Conservation (phyloP, 2,797 vertebrate species). For the Thunnus albacares region DNA sequence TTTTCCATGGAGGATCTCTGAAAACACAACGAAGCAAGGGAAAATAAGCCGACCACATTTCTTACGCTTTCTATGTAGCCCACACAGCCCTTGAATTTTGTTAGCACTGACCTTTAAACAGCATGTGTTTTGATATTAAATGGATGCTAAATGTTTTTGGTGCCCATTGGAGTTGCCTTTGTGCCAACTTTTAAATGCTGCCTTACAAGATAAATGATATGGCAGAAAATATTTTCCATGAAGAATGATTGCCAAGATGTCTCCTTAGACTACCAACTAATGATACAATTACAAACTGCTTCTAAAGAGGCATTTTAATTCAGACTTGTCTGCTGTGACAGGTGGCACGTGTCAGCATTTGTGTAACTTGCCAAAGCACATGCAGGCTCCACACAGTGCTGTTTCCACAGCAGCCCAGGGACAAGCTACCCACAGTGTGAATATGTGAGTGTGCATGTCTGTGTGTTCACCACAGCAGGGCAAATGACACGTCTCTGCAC, state of each 20-base stretch:
- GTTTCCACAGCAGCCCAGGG: slow-evolving; percentile 47
- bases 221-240: slow-evolving; percentile 19
- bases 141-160: slow-evolving; percentile 30
- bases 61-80: slow-evolving; percentile 13
- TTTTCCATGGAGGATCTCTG: background rate
- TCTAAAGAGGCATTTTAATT: slow-evolving; percentile 29
- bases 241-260: slow-evolving; percentile 9
- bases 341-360: slow-evolving; percentile 59
- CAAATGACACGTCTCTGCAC: slow-evolving; percentile 61
- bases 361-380: slow-evolving; percentile 49
- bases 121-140: slow-evolving; percentile 15
- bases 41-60: background rate
- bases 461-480: slow-evolving; percentile 35
- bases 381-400: slow-evolving; percentile 29
- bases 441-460: background rate
- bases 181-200: slow-evolving; percentile 24
- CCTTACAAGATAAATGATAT: background rate
- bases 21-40: background rate
- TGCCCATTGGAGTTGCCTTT: background rate
- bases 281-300: slow-evolving; percentile 55
- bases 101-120: slow-evolving; percentile 21
- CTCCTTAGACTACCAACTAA: slow-evolving; percentile 44
- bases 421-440: slow-evolving; percentile 27
- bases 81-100: background rate
- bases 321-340: slow-evolving; percentile 50